phyloP scores from a whole-genome alignment of 2,888 invertebrate genomes.

The Bombyx huttoni region DNA sequence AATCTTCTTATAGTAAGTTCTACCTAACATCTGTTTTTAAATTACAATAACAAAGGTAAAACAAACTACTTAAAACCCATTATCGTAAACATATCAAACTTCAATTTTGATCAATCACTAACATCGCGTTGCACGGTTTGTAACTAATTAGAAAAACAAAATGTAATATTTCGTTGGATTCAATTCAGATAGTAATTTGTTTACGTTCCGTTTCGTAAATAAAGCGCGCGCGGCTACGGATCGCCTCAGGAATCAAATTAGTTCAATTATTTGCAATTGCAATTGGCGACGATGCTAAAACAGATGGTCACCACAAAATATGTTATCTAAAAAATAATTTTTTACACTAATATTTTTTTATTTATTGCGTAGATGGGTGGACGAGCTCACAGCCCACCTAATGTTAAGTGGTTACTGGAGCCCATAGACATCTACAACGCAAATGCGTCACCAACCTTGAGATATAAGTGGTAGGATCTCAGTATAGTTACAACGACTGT shows the following conservation, averaged over 20 bases:
- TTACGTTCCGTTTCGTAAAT: constrained; percentile 25
- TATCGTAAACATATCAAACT: background rate
- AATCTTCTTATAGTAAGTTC: too few relatives aligned
- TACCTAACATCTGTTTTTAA: background rate
- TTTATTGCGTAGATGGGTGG: too few relatives aligned
- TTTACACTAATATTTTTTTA: too few relatives aligned
- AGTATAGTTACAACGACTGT: too few relatives aligned
- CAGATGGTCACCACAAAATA: constrained; percentile 18
- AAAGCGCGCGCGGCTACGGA: constrained; percentile 19
- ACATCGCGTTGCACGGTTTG: constrained; percentile 21
- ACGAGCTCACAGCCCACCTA: too few relatives aligned
- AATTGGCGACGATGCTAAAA: constrained; percentile 8
- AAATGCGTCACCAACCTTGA: too few relatives aligned
- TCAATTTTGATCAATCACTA: constrained; percentile 7
- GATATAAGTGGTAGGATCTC: too few relatives aligned
- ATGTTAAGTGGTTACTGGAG: too few relatives aligned
- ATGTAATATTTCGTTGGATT: constrained; percentile 15
- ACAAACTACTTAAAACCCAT: background rate
- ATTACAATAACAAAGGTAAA: background rate
- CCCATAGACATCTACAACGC: too few relatives aligned
- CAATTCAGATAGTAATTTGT: constrained; percentile 21
- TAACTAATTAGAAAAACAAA: constrained; percentile 11
- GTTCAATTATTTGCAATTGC: constrained; percentile 13
- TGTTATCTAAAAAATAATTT: background rate
- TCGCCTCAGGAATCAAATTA: constrained; percentile 19